Percentiles rank a stretch among this genome's conserved stretches.
phyloP scores from a whole-genome alignment of 2,888 invertebrate genomes.

The Tuta absoluta region DNA sequence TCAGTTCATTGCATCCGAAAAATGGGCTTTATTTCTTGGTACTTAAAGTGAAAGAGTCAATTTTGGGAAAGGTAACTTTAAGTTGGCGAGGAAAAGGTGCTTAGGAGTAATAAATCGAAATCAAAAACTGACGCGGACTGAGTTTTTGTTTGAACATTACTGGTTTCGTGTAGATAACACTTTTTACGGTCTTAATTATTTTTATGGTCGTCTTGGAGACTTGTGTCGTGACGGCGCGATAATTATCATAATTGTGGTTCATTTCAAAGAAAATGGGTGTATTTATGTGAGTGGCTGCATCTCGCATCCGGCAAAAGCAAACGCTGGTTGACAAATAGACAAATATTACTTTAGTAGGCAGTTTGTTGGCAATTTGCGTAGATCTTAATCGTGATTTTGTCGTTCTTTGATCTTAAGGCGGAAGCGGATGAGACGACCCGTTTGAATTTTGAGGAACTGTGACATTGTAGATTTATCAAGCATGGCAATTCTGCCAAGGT shows the following conservation, averaged over 20 bases:
- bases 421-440: slow-evolving; percentile 23
- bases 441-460: not conserved
- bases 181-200: slow-evolving; percentile 74
- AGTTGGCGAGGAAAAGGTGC: slow-evolving; percentile 40
- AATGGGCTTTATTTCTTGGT: slow-evolving; percentile 31
- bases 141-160: slow-evolving; percentile 73
- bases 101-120: slow-evolving; percentile 63
- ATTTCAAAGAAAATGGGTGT: slow-evolving; percentile 56
- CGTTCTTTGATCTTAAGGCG: slow-evolving; percentile 28
- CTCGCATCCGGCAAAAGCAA: slow-evolving; percentile 40
- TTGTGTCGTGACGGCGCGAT: slow-evolving; percentile 62
- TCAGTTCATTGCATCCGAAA: slow-evolving; percentile 23
- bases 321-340: slow-evolving; percentile 36
- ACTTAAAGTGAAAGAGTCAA: not conserved
- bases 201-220: slow-evolving; percentile 61
- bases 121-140: slow-evolving; percentile 61
- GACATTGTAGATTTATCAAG: not conserved
- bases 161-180: slow-evolving; percentile 69
- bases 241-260: slow-evolving; percentile 72
- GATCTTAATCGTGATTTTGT: slow-evolving; percentile 27
- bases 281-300: slow-evolving; percentile 43
- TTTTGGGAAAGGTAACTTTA: slow-evolving; percentile 30
- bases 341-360: slow-evolving; percentile 28
- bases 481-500: not conserved
- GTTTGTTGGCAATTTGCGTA: slow-evolving; percentile 11